A percentile compares a stretch with the other conserved stretches of the same genome.
Evolutionary conservation across 2,888 invertebrate genomes (phyloP).

Genomic region (Adelognathus sp.): DNA sequence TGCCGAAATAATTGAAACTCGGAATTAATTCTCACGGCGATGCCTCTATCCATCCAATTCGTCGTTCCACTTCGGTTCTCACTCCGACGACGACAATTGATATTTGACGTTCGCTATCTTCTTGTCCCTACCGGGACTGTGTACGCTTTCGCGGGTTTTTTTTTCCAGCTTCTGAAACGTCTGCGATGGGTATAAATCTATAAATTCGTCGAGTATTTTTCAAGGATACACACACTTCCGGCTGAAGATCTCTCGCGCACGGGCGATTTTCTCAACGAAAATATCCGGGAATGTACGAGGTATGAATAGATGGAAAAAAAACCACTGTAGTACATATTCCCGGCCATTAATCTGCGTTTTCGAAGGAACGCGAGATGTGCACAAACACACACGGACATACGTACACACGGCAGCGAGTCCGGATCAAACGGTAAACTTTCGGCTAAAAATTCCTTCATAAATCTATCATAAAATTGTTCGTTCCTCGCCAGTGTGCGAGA

Average conservation of each 20-base stretch:
- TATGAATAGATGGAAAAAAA: conserved; percentile 7
- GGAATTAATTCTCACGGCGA: conserved; percentile 66
- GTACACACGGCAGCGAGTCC: conserved; percentile 31
- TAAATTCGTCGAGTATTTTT: conserved; percentile 9
- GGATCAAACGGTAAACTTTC: conserved; percentile 59
- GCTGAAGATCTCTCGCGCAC: background rate
- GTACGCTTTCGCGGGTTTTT: background rate
- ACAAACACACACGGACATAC: too few species aligned
- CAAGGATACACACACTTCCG: conserved; percentile 18
- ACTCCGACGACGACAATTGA: conserved; percentile 64
- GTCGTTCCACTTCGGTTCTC: conserved; percentile 9
- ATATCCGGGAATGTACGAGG: conserved; percentile 50
- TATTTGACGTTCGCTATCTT: conserved; percentile 51
- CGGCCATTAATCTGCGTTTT: conserved; percentile 58
- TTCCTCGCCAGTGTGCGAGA: conserved; percentile 54
- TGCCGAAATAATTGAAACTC: conserved; percentile 73
- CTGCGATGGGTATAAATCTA: conserved; percentile 8
- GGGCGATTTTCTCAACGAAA: conserved; percentile 43
- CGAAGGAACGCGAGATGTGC: conserved; percentile 33
- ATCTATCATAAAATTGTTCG: conserved; percentile 64
- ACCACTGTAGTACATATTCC: conserved; percentile 31
- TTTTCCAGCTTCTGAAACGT: conserved; percentile 16
- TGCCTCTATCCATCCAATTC: background rate
- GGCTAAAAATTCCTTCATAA: conserved; percentile 61
- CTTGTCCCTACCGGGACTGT: background rate